Conservation (phyloP, 1,140 invertebrate species). For the Magallana ariakensis region DNA sequence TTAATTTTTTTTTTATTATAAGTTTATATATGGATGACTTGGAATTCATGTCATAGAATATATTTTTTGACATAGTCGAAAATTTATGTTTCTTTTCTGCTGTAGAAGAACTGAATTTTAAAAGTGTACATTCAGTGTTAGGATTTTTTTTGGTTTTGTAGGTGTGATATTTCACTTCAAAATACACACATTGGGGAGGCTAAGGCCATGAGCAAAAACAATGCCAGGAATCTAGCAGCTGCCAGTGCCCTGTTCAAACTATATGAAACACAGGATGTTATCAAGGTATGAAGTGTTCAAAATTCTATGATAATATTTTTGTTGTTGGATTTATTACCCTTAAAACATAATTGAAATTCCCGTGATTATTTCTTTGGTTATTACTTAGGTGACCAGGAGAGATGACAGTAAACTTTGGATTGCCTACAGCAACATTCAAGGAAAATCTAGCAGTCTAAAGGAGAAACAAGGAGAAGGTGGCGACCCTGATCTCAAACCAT, state of each 20-base stretch:
- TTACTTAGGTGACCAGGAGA: constrained; percentile 52
- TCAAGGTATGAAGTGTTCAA: constrained; percentile 56
- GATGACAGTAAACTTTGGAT: constrained; percentile 60
- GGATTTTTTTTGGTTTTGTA: constrained; percentile 41
- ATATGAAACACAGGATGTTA: constrained; percentile 68
- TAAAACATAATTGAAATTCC: background rate
- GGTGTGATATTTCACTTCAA: constrained; percentile 68
- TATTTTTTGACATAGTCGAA: too few relatives aligned
- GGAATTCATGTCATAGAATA: background rate
- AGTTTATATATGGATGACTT: too few relatives aligned
- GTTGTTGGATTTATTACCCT: background rate
- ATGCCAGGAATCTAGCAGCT: constrained; percentile 65
- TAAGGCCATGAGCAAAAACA: constrained; percentile 62
- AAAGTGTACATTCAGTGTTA: background rate
- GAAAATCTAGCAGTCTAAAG: constrained; percentile 43
- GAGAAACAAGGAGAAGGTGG: constrained; percentile 37
- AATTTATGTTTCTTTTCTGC: too few relatives aligned
- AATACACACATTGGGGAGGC: constrained; percentile 61
- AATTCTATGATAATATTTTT: background rate
- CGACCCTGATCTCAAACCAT: background rate
- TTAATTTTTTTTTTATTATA: too few relatives aligned
- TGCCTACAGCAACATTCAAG: constrained; percentile 47
- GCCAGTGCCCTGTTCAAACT: constrained; percentile 69
- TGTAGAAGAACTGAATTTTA: too few relatives aligned
- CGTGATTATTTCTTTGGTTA: background rate